These are phyloP conservation scores for Varanus salvator DNA, from an alignment of 2,113 vertebrate genomes.

Conservation along the genomic window DNA sequence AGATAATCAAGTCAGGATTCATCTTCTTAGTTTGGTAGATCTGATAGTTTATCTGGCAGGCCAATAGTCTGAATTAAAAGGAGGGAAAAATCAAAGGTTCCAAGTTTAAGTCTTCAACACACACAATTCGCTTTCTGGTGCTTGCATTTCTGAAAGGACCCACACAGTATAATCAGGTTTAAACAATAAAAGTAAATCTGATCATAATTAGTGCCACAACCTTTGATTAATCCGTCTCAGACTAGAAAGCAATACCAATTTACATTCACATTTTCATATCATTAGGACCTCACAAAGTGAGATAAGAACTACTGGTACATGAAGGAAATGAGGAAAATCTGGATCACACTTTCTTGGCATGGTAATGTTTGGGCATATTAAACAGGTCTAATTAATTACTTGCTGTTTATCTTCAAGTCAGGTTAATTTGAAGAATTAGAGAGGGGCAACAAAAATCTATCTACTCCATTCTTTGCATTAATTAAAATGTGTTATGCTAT, in stretches of 20 bases:
- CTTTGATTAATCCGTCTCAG: constrained; percentile 2
- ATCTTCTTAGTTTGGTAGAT: background rate
- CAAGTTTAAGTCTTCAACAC: background rate
- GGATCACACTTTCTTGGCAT: background rate
- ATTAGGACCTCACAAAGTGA: background rate
- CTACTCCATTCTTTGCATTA: background rate
- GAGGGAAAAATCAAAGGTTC: background rate
- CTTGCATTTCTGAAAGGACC: background rate
- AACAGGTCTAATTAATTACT: constrained; percentile 7
- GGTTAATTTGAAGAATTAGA: background rate
- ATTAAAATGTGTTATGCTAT: background rate
- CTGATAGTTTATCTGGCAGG: background rate
- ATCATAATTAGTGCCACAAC: constrained; percentile 17
- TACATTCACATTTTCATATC: background rate
- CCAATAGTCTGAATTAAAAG: background rate
- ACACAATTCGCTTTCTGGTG: background rate
- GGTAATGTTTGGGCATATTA: background rate
- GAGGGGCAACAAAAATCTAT: background rate
- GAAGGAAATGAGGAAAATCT: background rate
- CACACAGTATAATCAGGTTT: constrained; percentile 1
- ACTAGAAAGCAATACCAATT: background rate
- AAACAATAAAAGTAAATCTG: background rate
- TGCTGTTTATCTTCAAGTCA: background rate
- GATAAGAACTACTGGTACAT: background rate
- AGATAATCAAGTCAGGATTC: background rate